phyloP scores from a whole-genome alignment of 1,140 invertebrate species.

The Brachionus rubens region DNA sequence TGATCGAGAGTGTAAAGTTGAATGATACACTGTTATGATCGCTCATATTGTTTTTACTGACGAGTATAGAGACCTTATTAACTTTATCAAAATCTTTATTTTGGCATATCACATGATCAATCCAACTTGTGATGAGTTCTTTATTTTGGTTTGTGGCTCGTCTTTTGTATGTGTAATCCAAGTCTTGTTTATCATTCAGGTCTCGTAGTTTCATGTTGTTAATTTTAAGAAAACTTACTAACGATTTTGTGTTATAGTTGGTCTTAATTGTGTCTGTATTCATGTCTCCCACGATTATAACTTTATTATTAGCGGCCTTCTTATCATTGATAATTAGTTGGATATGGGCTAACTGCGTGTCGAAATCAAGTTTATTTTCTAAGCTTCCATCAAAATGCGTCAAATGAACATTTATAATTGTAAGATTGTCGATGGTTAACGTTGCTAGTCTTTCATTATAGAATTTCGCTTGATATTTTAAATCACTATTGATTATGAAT shows the following conservation, averaged over 20 bases:
- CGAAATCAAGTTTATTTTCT: too few relatives aligned
- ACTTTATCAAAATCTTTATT: too few relatives aligned
- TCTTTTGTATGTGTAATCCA: too few relatives aligned
- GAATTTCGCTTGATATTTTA: background rate
- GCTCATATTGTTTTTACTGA: background rate
- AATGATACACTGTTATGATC: background rate
- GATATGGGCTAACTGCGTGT: too few relatives aligned
- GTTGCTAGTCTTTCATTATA: background rate
- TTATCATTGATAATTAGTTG: too few relatives aligned
- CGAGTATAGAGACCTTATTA: background rate
- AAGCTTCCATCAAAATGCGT: too few relatives aligned
- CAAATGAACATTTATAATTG: too few relatives aligned
- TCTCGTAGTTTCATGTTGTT: too few relatives aligned
- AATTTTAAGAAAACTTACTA: background rate
- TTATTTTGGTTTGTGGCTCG: background rate
- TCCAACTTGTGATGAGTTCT: constrained; percentile 5
- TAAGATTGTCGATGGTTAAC: too few relatives aligned
- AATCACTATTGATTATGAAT: background rate
- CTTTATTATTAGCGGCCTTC: too few relatives aligned
- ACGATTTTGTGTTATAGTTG: background rate
- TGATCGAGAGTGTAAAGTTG: background rate
- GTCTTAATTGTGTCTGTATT: background rate
- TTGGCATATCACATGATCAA: background rate
- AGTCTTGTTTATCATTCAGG: too few relatives aligned
- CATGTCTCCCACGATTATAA: background rate